These are phyloP conservation scores for Simalia tracyae DNA, from an alignment of 2,797 vertebrate species.

Conservation along the genomic window DNA sequence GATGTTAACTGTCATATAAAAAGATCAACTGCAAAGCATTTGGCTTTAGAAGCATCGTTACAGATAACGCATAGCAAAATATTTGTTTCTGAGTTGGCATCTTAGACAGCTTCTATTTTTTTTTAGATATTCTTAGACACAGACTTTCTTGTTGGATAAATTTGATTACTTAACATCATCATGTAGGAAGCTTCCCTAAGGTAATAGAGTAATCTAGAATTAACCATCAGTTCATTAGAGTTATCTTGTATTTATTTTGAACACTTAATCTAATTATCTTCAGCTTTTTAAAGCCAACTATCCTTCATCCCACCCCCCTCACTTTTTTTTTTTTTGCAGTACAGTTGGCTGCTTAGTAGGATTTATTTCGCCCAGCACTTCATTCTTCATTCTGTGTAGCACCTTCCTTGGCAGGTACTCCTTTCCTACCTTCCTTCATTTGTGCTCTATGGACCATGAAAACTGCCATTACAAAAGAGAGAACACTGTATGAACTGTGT, in stretches of 20 bases:
- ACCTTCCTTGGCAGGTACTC: slow-evolving; percentile 64
- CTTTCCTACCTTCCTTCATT: slow-evolving; percentile 66
- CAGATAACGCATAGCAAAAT: neutral
- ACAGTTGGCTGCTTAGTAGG: slow-evolving; percentile 48
- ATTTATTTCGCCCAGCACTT: slow-evolving; percentile 40
- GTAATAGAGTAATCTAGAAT: neutral
- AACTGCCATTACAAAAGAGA: slow-evolving; percentile 62
- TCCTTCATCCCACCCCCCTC: neutral
- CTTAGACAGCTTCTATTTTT: neutral
- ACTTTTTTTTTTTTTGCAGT: slow-evolving; percentile 9
- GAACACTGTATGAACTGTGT: slow-evolving; percentile 48
- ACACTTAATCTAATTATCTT: slow-evolving; percentile 37
- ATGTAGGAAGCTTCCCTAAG: neutral
- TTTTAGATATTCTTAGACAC: neutral
- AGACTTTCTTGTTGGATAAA: neutral
- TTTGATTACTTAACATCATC: neutral
- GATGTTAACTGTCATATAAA: neutral
- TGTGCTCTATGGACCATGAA: slow-evolving; percentile 69
- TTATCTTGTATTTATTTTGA: slow-evolving; percentile 35
- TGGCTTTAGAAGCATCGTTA: neutral
- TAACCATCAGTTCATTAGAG: slow-evolving; percentile 4
- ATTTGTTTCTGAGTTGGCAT: neutral
- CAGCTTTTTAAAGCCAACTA: slow-evolving; percentile 49
- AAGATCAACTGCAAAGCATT: neutral
- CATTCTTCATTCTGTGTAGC: slow-evolving; percentile 59